Evolutionary conservation across 2,888 invertebrate genomes (phyloP).

Genomic region (Crossocerus cetratus): DNA sequence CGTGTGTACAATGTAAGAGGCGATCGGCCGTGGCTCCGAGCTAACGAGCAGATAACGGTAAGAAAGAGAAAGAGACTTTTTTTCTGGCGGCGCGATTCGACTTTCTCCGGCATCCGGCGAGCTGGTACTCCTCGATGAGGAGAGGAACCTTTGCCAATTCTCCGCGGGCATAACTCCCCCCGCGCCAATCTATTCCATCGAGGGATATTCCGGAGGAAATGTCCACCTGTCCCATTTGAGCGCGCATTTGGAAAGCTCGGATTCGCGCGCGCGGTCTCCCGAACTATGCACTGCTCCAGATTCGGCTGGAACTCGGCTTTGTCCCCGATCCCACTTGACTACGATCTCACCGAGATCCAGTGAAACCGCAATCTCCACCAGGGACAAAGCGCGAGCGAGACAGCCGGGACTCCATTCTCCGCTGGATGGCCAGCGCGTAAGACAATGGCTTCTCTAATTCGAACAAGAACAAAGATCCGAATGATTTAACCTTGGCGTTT

Average conservation of each 20-base stretch:
- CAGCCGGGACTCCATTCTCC: no score
- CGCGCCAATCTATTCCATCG: background rate
- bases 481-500: no score
- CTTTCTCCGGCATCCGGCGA: conserved; percentile 50
- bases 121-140: conserved; percentile 18
- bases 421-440: no score
- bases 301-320: background rate
- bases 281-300: background rate
- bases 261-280: background rate
- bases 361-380: background rate
- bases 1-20: conserved; percentile 19
- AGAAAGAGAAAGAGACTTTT: conserved; percentile 45
- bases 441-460: no score
- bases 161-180: background rate
- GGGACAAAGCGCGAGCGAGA: no score
- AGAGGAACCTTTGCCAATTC: conserved; percentile 15
- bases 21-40: conserved; percentile 23
- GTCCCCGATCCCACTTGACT: background rate
- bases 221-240: background rate
- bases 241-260: background rate
- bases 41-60: conserved; percentile 16
- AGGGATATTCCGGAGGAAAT: background rate
- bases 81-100: conserved; percentile 44
- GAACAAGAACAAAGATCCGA: no score
- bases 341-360: background rate